Evolutionary conservation across 2,888 invertebrate genomes (phyloP), one percentile per base, ranked within the genome.

Genomic region (Folsomia candida): DNA sequence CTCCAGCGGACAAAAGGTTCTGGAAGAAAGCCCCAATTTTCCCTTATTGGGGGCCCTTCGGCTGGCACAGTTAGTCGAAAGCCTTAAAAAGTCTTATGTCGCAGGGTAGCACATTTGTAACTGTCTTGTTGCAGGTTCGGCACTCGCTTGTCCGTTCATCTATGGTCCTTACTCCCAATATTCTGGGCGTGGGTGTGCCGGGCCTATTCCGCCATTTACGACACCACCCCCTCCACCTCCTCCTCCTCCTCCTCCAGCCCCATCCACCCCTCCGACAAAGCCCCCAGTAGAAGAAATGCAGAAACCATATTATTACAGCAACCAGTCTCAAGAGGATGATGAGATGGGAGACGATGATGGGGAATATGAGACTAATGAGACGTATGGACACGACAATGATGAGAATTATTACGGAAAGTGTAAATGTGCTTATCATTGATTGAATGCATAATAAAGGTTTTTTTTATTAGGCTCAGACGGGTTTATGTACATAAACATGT

Each of bases 181-280:
- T 14, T 9, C 37, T 37, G 37, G 6, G 37, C 4, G 37, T 9
- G 37, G 37, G 14, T 37, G 37, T 37, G 37, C 37, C 6, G 37
- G 37, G 4, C 37, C 60, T 9, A 22, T 25, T 9, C 60, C 60
- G 11, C 60, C 60, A n/a, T 25, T 25, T n/a, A 22, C 60, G 26
- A 60, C 37, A 14, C 60, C 60, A 60, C 60, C 26, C 4, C 37
- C 57, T n/a, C 57, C 57, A 57, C 47, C 47, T 9, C 47, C 47
- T 9, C 47, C 47, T 9, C 47, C 47, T 14, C 57, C 57, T 20
- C 4, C 37, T 37, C 37, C 37, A 37, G n/a, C 57, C 57, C 6
- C 57, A 9, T 22, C 26, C 4, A 60, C 26, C 6, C 9, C 24
- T 4, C 25, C 26, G n/a, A 60, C 26, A 25, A 60, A 4, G 60